Evolutionary conservation across 2,888 invertebrate species (phyloP), one percentile per base, ranked within the genome.

Genomic region (Stenodema calcarata): DNA sequence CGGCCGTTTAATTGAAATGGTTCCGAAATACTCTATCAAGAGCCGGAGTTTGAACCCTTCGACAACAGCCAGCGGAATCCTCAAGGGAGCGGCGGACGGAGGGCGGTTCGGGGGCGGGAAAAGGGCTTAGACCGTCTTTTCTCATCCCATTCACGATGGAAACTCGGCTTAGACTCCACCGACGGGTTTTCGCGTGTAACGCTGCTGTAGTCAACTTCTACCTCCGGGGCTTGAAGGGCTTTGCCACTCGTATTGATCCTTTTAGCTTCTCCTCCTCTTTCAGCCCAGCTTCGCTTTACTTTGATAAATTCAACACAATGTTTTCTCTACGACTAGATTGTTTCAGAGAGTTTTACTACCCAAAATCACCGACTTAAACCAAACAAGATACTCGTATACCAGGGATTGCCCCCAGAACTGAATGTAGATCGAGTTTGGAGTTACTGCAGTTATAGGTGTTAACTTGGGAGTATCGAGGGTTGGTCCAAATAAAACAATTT

Each of bases 161-260:
- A 16, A 18, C 18, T 54, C 54, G 4, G 30, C 73, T 30, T 35
- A 16, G 41, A 23, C 62, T 62, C 62, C 62, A 14, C 47, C 16
- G 62, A 11, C 62, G 62, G 62, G 62, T 23, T 54, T 54, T 62
- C 62, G 62, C 62, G 62, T 73, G 30, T 35, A 35, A 73, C 41
- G 41, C 73, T 73, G 73, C 35, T 73, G 73, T 73, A 73, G 73
- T 73, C 73, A 41, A 73, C 73, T 73, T 73, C 73, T 41, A 73
- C 73, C 73, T 73, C 73, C 35, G 54, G 54, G 54, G 80, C 80
- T 44, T 80, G 80, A 80, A 80, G 50, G 80, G 80, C 80, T 50
- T 80, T 50, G 50, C 80, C 44, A 80, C 80, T 80, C 80, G 80
- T 80, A 80, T 80, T 80, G 80, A 80, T 80, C 80, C 80, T 80